phyloP scores from a whole-genome alignment of 2,888 invertebrate species.

The Sphaerolaimus hirsutus region DNA sequence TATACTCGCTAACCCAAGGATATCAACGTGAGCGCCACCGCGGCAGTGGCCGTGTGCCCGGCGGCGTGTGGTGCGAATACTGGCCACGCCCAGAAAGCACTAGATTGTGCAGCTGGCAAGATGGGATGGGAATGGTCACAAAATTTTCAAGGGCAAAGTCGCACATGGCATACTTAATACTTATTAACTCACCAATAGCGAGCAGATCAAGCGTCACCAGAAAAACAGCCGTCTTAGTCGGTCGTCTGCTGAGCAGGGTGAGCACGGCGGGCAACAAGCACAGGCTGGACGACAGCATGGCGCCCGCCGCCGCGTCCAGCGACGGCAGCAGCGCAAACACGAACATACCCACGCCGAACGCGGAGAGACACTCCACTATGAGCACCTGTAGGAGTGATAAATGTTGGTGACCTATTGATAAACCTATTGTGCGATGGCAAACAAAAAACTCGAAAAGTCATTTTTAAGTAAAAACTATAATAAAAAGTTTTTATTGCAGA shows the following conservation, averaged over 20 bases:
- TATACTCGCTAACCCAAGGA: slow-evolving; percentile 45
- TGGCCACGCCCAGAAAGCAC: slow-evolving; percentile 78
- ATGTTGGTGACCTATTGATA: no score
- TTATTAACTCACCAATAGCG: no score
- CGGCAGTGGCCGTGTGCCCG: slow-evolving; percentile 49
- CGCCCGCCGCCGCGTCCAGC: slow-evolving; percentile 72
- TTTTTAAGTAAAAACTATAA: no score
- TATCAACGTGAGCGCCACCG: slow-evolving; percentile 54
- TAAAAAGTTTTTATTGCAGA: no score
- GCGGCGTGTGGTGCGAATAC: slow-evolving; percentile 16
- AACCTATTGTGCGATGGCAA: no score
- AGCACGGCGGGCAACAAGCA: slow-evolving; percentile 62
- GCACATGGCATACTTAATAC: no score
- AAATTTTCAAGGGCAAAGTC: no score
- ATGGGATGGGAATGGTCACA: no score
- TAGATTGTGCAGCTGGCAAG: slow-evolving; percentile 66
- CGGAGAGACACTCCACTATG: slow-evolving; percentile 62
- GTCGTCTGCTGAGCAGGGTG: slow-evolving; percentile 32
- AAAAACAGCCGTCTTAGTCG: slow-evolving; percentile 13
- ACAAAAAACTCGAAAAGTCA: no score
- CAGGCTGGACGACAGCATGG: slow-evolving; percentile 80
- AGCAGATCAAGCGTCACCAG: slow-evolving; percentile 40
- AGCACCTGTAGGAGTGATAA: slow-evolving; percentile 42
- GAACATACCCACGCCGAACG: slow-evolving; percentile 58
- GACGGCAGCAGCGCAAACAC: slow-evolving; percentile 69